Evolutionary conservation across 2,797 vertebrate species (phyloP), one percentile per base, ranked within the genome.

Genomic region (Rallus crepitans): DNA sequence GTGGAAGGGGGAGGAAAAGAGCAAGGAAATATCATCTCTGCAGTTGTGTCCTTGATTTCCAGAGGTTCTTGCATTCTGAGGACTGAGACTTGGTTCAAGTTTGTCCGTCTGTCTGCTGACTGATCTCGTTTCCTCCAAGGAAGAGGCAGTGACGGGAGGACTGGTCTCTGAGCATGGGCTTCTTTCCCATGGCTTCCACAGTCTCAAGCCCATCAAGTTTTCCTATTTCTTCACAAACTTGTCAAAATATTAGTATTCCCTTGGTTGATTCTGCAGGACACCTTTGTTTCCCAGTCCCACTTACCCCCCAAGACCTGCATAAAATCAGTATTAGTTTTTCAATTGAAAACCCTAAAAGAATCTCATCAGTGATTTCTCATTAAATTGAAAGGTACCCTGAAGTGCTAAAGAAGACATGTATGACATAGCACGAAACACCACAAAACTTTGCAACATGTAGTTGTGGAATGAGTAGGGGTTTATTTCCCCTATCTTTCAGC

Each of bases 101-200:
- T 97, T 95, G 96, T 81, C 93, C 80, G 35, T 87, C 71, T 75
- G 65, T 66, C 77, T 96, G 79, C 94, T 97, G 93, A 95, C 55
- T 97, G 82, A 80, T 71, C 82, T 95, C 91, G 50, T 96, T 55
- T 80, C 83, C 93, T 92, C 33, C 84, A 96, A 96, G 83, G 78
- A 97, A 92, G 78, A 92, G 73, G 76, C 20, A 27, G 20, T 25
- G 59, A 71, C 30, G 40, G 61, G 68, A 82, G 61, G 69, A 45
- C 50, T 42, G 45, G 25, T 48, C 57, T 89, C 78, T 79, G 72
- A 83, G 57, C 57, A 55, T 15, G 30, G 55, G 27, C 33, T 96
- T 83, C 70, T 60, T 80, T 87, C n/a, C 82, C 40, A 18, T 28
- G 17, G n/a, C 27, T 86, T 86, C 56, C 47, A 77, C 42, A 71